Base-by-base conservation (phyloP, 1,140 invertebrate species). In the Brachionus rotundiformis region DNA sequence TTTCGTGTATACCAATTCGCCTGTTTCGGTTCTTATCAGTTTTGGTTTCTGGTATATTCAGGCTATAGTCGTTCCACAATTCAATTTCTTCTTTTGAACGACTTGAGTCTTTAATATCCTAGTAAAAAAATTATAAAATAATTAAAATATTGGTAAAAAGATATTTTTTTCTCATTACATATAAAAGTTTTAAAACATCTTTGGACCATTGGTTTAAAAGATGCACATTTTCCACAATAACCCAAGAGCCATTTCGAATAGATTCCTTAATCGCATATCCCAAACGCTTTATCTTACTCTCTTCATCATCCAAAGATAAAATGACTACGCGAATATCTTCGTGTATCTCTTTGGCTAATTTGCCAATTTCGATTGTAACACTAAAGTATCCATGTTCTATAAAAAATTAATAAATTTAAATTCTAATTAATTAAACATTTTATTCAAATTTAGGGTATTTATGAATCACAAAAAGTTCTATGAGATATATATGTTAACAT, bases 311-410 rank as follows among this genome's bases (percentile, higher is more conserved):
- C 36, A 79, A 13, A 23, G 76, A 79, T 23, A 79, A 23, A 23
- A 79, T 63, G 0, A 79, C 47, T 13, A 79, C 47, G 8, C 59
- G 31, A 23, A 79, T 36, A 13, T 79, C 47, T 31, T 79, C 31
- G 23, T 79, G 29, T n/a, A 79, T 79, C 36, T 63, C 36, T 63
- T 79, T 79, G n/a, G 47, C 76, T n/a, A 59, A 61, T 19, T 63
- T 54, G 33, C 76, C 76, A 2, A 79, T 79, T 59, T 79, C 76
- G 29, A 79, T 59, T 0, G 27, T 79, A 2, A 54, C 33, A 41
- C 29, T 63, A 19, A 59, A 27, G 31, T 39, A 79, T 41, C 27
- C 44, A 41, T 79, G 27, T 19, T 54, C 76, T 54, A 13, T 11
- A 41, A 41, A 41, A n/a, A n/a, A n/a, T n/a, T n/a, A n/a, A n/a